A percentile compares a stretch with the other conserved stretches of the same genome.
phyloP scores from a whole-genome alignment of 2,888 invertebrate genomes.

The Parasteatoda lunata region DNA sequence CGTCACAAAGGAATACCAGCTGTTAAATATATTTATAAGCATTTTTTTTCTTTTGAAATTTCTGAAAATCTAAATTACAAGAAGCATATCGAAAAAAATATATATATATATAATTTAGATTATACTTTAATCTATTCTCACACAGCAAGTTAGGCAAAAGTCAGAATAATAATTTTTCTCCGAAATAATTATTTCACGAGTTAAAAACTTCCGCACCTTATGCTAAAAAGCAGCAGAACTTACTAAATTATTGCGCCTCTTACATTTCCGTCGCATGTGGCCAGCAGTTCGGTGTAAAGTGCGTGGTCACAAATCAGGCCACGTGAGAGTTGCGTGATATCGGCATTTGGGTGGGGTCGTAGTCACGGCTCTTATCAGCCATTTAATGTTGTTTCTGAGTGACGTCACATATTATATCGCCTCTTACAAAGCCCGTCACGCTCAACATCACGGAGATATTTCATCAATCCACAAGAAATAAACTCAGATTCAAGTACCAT shows the following conservation, averaged over 20 bases:
- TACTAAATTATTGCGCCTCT: constrained; percentile 49
- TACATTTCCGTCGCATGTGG: constrained; percentile 33
- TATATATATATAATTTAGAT: too few species aligned
- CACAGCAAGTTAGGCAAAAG: neutral
- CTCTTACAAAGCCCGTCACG: constrained; percentile 41
- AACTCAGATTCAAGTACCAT: neutral
- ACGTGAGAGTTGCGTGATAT: constrained; percentile 52
- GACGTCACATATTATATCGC: constrained; percentile 41
- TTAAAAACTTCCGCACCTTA: neutral
- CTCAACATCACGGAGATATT: constrained; percentile 9
- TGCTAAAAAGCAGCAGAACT: constrained; percentile 10
- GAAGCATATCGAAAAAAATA: too few species aligned
- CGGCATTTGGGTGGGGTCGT: constrained; percentile 25
- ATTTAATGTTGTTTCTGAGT: constrained; percentile 43
- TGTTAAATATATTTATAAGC: too few species aligned
- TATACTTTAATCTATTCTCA: too few species aligned
- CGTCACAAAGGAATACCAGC: too few species aligned
- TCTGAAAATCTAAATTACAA: too few species aligned
- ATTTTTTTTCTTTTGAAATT: too few species aligned
- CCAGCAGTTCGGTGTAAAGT: constrained; percentile 2
- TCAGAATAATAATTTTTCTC: neutral
- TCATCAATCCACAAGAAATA: constrained; percentile 1
- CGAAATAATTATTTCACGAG: neutral
- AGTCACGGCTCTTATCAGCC: constrained; percentile 57
- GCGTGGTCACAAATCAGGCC: constrained; percentile 42